Evolutionary conservation across 2,888 invertebrate genomes (phyloP).

Genomic region (Apamea sordens): DNA sequence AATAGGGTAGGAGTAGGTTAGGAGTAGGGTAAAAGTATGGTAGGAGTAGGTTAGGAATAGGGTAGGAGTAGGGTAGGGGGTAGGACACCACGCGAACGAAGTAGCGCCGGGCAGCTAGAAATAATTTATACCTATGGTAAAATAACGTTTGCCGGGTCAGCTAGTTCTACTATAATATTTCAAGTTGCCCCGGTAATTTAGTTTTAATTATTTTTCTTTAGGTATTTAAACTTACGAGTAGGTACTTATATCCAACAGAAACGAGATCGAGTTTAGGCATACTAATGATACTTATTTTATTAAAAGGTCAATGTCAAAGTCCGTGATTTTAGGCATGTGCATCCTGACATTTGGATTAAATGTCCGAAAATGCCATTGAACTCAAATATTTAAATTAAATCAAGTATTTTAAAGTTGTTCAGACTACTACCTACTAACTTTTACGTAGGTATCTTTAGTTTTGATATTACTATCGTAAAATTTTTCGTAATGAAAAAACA

Average conservation of each 20-base stretch:
- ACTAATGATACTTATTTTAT: constrained; percentile 1
- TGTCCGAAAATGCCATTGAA: constrained; percentile 30
- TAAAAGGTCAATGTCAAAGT: constrained; percentile 25
- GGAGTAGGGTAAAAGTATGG: too few species aligned
- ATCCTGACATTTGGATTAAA: constrained; percentile 15
- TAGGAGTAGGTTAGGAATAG: too few species aligned
- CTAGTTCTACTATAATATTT: too few species aligned
- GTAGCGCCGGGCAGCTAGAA: too few species aligned
- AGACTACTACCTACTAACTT: background rate
- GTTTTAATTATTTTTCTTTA: background rate
- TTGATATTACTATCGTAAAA: background rate
- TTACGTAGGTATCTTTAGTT: background rate
- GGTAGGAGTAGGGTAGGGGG: too few species aligned
- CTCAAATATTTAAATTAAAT: constrained; percentile 18
- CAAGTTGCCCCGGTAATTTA: too few species aligned
- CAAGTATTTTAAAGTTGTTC: background rate
- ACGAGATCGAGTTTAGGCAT: background rate
- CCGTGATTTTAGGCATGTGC: background rate
- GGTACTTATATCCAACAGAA: background rate
- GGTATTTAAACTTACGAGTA: background rate
- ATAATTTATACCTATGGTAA: too few species aligned
- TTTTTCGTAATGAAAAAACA: background rate
- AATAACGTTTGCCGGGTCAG: too few species aligned
- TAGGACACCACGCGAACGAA: too few species aligned
- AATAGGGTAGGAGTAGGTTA: too few species aligned